A percentile compares a stretch with the other conserved stretches of the same genome.
phyloP scores from a whole-genome alignment of 2,888 invertebrate genomes.

The Cheilosia soror region DNA sequence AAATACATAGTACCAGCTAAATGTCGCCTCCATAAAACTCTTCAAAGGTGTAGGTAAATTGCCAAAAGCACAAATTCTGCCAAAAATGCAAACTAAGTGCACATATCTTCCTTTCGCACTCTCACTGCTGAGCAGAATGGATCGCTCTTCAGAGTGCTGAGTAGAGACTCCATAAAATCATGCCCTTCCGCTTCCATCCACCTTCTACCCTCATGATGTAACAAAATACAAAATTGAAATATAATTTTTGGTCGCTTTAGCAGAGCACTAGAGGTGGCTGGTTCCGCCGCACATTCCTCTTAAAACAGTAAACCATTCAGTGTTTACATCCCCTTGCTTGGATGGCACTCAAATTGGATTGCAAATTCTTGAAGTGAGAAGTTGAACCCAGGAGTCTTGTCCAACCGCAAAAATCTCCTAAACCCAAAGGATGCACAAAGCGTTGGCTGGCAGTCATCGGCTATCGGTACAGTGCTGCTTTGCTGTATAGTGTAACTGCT shows the following conservation, averaged over 20 bases:
- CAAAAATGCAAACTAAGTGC: slow-evolving; percentile 76
- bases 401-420: slow-evolving; percentile 69
- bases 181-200: not conserved
- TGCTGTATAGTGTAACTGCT: slow-evolving; percentile 16
- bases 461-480: too few relatives aligned
- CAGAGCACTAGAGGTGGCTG: slow-evolving; percentile 35
- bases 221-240: slow-evolving; percentile 68
- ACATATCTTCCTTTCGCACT: slow-evolving; percentile 18
- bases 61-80: slow-evolving; percentile 78
- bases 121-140: slow-evolving; percentile 38
- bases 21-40: slow-evolving; percentile 56
- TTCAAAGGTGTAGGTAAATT: slow-evolving; percentile 77
- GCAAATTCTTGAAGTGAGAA: slow-evolving; percentile 75
- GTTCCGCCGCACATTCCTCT: slow-evolving; percentile 49
- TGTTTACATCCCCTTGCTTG: slow-evolving; percentile 57
- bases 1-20: slow-evolving; percentile 45
- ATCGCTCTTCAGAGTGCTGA: slow-evolving; percentile 24
- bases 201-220: slow-evolving; percentile 31
- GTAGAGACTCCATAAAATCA: slow-evolving; percentile 15
- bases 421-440: slow-evolving; percentile 69
- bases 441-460: slow-evolving; percentile 22
- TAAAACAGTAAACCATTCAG: slow-evolving; percentile 52
- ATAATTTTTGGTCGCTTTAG: slow-evolving; percentile 72
- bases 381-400: slow-evolving; percentile 62
- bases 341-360: slow-evolving; percentile 72